These are phyloP conservation scores for Drosophila insularis DNA, from an alignment of 1,140 invertebrate species.

Conservation along the genomic window DNA sequence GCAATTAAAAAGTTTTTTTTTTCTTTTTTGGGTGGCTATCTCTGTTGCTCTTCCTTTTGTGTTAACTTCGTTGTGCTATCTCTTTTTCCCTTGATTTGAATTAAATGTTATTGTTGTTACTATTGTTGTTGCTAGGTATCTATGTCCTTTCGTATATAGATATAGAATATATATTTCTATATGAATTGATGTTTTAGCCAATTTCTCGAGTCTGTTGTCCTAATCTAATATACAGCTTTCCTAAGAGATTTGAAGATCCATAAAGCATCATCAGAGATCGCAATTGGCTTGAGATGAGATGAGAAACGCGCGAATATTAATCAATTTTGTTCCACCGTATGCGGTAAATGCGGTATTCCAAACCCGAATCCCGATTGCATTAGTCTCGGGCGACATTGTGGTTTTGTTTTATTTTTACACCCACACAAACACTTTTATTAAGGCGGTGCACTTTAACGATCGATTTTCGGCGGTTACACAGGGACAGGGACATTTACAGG, in stretches of 20 bases:
- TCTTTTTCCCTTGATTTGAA: slow-evolving; percentile 25
- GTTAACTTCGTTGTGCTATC: slow-evolving; percentile 26
- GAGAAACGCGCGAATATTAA: background rate
- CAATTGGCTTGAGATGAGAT: background rate
- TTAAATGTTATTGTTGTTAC: slow-evolving; percentile 18
- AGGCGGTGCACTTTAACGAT: background rate
- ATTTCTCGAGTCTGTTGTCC: background rate
- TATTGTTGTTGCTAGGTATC: slow-evolving; percentile 25
- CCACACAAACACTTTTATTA: slow-evolving; percentile 4
- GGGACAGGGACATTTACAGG: background rate
- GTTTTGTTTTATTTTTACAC: background rate
- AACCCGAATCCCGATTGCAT: slow-evolving; percentile 1
- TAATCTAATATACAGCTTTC: background rate
- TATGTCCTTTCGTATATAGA: slow-evolving; percentile 8
- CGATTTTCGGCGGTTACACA: background rate
- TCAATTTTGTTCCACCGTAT: background rate
- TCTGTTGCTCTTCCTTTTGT: slow-evolving; percentile 7
- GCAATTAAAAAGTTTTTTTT: slow-evolving; percentile 47
- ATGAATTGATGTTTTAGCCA: background rate
- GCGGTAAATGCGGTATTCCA: slow-evolving; percentile 3
- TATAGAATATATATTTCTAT: background rate
- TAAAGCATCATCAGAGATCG: background rate
- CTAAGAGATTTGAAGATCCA: background rate
- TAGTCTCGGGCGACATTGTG: background rate
- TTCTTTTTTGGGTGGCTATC: slow-evolving; percentile 2